phyloP scores from a whole-genome alignment of 2,888 invertebrate species.

The Adineta ricciae region DNA sequence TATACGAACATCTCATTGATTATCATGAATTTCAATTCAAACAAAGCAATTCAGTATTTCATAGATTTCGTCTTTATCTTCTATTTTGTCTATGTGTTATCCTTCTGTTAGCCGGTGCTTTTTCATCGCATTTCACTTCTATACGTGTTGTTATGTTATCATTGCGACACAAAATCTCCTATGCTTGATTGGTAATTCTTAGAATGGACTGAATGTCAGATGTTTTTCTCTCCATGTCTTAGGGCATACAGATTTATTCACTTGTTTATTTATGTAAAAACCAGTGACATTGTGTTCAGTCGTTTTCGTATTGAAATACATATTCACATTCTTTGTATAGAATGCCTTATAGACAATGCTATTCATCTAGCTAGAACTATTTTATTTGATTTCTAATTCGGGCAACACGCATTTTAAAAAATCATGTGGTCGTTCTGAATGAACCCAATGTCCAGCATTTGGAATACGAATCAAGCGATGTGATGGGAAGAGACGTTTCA shows the following conservation, averaged over 20 bases:
- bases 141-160: not conserved
- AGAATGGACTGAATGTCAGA: not conserved
- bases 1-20: not conserved
- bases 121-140: not conserved
- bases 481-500: conserved; percentile 19
- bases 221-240: not conserved
- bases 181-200: not conserved
- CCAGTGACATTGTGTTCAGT: too few species aligned
- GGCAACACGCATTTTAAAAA: conserved; percentile 2
- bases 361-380: not conserved
- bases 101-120: not conserved
- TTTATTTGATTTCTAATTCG: conserved; percentile 8
- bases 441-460: conserved; percentile 32
- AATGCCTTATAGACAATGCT: too few species aligned
- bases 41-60: not conserved
- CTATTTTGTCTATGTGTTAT: not conserved
- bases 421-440: conserved; percentile 30
- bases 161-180: not conserved
- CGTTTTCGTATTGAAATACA: too few species aligned
- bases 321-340: too few species aligned
- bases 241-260: too few species aligned
- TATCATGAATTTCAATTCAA: not conserved
- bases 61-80: too few species aligned
- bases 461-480: conserved; percentile 25
- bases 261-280: too few species aligned